Evolutionary conservation across 2,797 vertebrate species (phyloP).

Genomic region (Notolepis coatsorum): DNA sequence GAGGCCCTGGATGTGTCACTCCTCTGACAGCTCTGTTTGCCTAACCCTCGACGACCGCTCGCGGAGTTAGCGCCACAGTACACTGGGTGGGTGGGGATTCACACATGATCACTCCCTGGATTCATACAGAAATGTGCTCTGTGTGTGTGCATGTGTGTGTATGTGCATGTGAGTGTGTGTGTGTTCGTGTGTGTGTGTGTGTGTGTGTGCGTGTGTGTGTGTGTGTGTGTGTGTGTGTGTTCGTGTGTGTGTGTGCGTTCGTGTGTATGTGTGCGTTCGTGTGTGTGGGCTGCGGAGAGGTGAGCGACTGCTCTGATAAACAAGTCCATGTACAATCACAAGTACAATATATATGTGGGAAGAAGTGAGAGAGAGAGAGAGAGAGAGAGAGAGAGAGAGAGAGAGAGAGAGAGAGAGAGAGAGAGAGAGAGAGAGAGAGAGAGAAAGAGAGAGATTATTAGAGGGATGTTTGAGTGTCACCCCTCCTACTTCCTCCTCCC

Average conservation of each 20-base stretch:
- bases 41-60: slow-evolving; percentile 56
- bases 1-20: slow-evolving; percentile 57
- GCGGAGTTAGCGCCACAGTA: slow-evolving; percentile 29
- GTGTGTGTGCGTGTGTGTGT: not conserved
- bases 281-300: slow-evolving; percentile 29
- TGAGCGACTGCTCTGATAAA: slow-evolving; percentile 70
- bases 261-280: slow-evolving; percentile 30
- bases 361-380: too few species aligned
- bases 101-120: slow-evolving; percentile 64
- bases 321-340: slow-evolving; percentile 68
- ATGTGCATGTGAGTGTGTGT: not conserved
- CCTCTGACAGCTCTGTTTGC: slow-evolving; percentile 77
- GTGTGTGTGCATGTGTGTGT: not conserved
- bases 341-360: too few species aligned
- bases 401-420: slow-evolving; percentile 62
- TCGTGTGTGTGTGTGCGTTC: not conserved
- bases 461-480: slow-evolving; percentile 62
- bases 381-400: too few species aligned
- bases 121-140: slow-evolving; percentile 35
- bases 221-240: not conserved
- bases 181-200: too few species aligned
- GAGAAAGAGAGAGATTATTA: slow-evolving; percentile 64
- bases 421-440: slow-evolving; percentile 57
- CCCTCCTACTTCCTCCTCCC: slow-evolving; percentile 50
- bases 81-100: slow-evolving; percentile 57